Evolutionary conservation across 1,140 invertebrate species (phyloP).

Genomic region (Camponotus floridanus): DNA sequence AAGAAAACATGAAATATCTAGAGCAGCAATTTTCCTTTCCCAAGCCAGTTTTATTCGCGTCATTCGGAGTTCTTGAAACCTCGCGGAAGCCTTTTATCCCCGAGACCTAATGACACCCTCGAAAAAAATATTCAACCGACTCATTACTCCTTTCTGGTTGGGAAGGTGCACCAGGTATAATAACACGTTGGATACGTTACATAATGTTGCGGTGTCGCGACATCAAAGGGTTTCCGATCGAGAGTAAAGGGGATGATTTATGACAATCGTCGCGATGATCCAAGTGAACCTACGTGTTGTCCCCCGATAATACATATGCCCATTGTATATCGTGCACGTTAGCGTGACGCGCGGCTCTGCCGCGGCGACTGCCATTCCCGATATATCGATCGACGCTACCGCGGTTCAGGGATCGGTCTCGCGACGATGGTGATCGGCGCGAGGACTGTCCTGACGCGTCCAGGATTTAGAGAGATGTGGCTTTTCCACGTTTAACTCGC

Average conservation of each 20-base stretch:
- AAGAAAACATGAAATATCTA: too few relatives aligned
- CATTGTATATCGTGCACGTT: neutral
- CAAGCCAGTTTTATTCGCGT: too few relatives aligned
- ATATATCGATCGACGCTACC: constrained; percentile 72
- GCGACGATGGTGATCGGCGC: constrained; percentile 61
- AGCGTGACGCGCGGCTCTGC: constrained; percentile 70
- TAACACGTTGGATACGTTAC: neutral
- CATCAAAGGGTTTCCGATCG: neutral
- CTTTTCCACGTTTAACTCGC: too few relatives aligned
- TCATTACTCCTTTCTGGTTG: neutral
- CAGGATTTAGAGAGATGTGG: neutral
- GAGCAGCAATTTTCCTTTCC: too few relatives aligned
- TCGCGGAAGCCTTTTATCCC: neutral
- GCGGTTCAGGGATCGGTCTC: constrained; percentile 70
- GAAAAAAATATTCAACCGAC: neutral
- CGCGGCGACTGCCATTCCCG: constrained; percentile 66
- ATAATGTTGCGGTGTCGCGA: neutral
- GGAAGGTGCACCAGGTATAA: neutral
- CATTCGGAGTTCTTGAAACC: neutral
- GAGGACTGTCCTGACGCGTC: constrained; percentile 6
- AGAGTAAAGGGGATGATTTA: neutral
- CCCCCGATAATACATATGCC: neutral
- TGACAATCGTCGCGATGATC: constrained; percentile 7
- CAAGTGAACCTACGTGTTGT: neutral
- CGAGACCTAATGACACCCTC: neutral